Evolutionary conservation across 2,113 vertebrate species (phyloP).

Genomic region (Rhea americana): DNA sequence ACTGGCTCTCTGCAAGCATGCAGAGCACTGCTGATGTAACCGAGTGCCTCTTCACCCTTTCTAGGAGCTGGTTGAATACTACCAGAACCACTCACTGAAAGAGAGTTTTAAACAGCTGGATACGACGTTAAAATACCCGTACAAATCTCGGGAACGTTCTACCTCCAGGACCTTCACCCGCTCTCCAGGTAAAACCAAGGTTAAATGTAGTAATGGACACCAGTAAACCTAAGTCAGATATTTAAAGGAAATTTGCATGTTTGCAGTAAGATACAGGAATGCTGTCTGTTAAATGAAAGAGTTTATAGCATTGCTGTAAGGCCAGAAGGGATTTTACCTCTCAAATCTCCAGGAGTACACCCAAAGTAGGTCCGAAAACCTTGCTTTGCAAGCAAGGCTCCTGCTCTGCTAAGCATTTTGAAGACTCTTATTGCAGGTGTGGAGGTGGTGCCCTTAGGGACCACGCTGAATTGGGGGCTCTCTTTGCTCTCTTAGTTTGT

Average conservation of each 20-base stretch:
- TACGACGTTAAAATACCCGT: constrained; percentile 91
- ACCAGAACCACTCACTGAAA: constrained; percentile 95
- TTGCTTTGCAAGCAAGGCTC: accelerated
- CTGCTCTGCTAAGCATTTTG: neutral
- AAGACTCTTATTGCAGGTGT: accelerated
- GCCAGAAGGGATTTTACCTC: too few relatives aligned
- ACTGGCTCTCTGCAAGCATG: accelerated
- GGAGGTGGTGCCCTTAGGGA: too few relatives aligned
- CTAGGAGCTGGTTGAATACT: constrained; percentile 97
- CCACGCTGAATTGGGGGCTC: too few relatives aligned
- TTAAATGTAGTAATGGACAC: accelerated
- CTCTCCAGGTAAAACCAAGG: constrained; percentile 84
- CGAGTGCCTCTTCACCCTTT: neutral
- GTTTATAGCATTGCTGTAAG: neutral
- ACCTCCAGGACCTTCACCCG: constrained; percentile 84
- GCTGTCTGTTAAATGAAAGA: accelerated
- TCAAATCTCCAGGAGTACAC: too few relatives aligned
- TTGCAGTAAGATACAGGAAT: neutral
- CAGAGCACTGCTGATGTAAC: neutral
- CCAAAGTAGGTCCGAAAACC: neutral
- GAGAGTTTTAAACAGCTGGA: constrained; percentile 98
- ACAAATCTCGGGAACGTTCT: constrained; percentile 89
- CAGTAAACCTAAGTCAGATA: too few relatives aligned
- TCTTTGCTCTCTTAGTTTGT: too few relatives aligned
- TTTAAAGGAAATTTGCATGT: accelerated